Conservation (phyloP, 2,888 invertebrate genomes). For the Mythimna lalbum region DNA sequence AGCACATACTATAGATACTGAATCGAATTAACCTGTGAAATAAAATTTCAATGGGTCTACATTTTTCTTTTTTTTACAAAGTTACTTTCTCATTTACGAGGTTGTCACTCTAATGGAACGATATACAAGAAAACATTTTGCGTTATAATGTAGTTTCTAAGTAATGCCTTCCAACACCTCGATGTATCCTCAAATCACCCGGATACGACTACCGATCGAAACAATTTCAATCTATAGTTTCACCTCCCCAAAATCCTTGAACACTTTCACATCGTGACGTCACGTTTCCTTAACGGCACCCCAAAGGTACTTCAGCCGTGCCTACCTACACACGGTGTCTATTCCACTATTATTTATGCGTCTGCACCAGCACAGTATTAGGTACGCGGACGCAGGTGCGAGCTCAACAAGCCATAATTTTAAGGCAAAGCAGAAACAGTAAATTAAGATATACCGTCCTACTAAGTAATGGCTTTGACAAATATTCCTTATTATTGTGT, state of each 20-base stretch:
- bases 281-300: slow-evolving; percentile 26
- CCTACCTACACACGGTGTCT: slow-evolving; percentile 25
- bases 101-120: too few relatives aligned
- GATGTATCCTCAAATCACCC: too few relatives aligned
- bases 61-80: too few relatives aligned
- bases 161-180: too few relatives aligned
- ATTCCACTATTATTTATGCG: slow-evolving; percentile 55
- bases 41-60: too few relatives aligned
- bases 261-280: slow-evolving; percentile 9
- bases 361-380: slow-evolving; percentile 41
- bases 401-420: slow-evolving; percentile 80
- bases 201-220: neutral
- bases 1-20: too few relatives aligned
- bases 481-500: slow-evolving; percentile 83
- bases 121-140: too few relatives aligned
- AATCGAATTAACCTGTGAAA: too few relatives aligned
- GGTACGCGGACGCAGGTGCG: slow-evolving; percentile 77
- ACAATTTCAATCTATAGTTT: neutral
- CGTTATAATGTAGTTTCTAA: too few relatives aligned
- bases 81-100: too few relatives aligned
- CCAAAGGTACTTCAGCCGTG: slow-evolving; percentile 1
- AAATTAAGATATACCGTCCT: slow-evolving; percentile 79
- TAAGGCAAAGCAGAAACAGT: slow-evolving; percentile 73
- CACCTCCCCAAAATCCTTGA: neutral
- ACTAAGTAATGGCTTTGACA: slow-evolving; percentile 82